phyloP scores from a whole-genome alignment of 2,888 invertebrate species.

The Drosophila monieri region DNA sequence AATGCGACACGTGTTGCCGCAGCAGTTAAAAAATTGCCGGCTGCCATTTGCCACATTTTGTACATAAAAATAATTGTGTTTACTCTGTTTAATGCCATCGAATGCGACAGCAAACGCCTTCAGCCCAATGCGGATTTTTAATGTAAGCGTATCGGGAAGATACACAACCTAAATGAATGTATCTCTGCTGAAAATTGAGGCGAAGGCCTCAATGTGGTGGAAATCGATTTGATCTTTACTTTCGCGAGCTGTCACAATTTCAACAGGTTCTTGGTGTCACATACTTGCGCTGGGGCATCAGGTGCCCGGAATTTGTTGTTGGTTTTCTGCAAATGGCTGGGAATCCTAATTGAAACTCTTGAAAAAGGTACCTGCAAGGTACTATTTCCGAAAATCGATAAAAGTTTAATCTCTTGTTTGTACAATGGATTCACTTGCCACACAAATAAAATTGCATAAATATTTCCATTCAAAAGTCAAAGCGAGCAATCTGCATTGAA shows the following conservation, averaged over 20 bases:
- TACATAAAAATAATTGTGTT: constrained; percentile 74
- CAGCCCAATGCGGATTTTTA: constrained; percentile 20
- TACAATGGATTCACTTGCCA: background rate
- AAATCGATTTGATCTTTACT: constrained; percentile 49
- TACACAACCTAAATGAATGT: constrained; percentile 28
- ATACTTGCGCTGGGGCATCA: constrained; percentile 1
- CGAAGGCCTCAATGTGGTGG: constrained; percentile 39
- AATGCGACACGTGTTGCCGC: constrained; percentile 57
- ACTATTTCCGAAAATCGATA: background rate
- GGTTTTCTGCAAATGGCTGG: constrained; percentile 26
- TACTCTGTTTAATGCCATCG: constrained; percentile 73
- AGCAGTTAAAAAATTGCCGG: constrained; percentile 49
- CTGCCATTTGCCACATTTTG: constrained; percentile 48
- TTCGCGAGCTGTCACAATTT: background rate
- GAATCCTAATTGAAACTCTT: constrained; percentile 29
- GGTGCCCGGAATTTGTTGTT: constrained; percentile 11
- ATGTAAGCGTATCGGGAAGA: constrained; percentile 41
- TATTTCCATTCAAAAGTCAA: background rate
- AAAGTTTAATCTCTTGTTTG: constrained; percentile 11
- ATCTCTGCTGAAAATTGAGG: constrained; percentile 1
- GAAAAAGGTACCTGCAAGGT: background rate
- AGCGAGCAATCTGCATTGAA: background rate
- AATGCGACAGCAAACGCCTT: constrained; percentile 44
- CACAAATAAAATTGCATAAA: background rate
- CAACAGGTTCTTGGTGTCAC: constrained; percentile 38